These are phyloP conservation scores for Lomographa bimaculata DNA, from an alignment of 2,888 invertebrate species.

Conservation along the genomic window DNA sequence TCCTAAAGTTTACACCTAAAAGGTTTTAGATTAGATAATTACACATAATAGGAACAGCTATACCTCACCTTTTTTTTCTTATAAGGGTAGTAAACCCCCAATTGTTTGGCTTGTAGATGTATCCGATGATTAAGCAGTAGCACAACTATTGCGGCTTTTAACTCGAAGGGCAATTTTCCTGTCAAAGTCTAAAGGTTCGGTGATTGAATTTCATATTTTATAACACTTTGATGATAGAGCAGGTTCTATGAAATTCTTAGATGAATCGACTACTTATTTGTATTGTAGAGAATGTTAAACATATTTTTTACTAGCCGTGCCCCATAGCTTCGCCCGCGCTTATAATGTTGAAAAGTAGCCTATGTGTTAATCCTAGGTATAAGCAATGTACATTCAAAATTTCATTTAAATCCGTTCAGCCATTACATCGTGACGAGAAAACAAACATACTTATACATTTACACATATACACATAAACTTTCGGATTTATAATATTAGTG, in stretches of 20 bases:
- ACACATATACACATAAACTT: too few relatives aligned
- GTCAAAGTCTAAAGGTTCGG: constrained; percentile 43
- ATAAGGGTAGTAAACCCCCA: constrained; percentile 48
- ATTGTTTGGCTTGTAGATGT: constrained; percentile 59
- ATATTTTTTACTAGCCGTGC: too few relatives aligned
- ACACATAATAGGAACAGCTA: constrained; percentile 60
- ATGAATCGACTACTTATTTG: too few relatives aligned
- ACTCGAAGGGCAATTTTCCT: constrained; percentile 58
- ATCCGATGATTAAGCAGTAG: constrained; percentile 70
- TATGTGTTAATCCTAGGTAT: too few relatives aligned
- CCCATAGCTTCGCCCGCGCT: too few relatives aligned
- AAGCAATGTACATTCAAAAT: too few relatives aligned
- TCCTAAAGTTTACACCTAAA: constrained; percentile 69
- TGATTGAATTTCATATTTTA: constrained; percentile 30
- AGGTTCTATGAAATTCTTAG: constrained; percentile 4
- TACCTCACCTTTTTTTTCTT: constrained; percentile 41
- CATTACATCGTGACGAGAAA: too few relatives aligned
- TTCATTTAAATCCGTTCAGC: too few relatives aligned
- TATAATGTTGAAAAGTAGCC: too few relatives aligned
- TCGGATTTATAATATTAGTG: too few relatives aligned
- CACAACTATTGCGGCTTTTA: constrained; percentile 43
- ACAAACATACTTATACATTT: too few relatives aligned
- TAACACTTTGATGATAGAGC: constrained; percentile 23
- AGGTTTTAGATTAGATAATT: constrained; percentile 83
- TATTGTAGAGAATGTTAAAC: too few relatives aligned